phyloP scores from a whole-genome alignment of 1,140 invertebrate genomes.

The Pectinophora gossypiella region DNA sequence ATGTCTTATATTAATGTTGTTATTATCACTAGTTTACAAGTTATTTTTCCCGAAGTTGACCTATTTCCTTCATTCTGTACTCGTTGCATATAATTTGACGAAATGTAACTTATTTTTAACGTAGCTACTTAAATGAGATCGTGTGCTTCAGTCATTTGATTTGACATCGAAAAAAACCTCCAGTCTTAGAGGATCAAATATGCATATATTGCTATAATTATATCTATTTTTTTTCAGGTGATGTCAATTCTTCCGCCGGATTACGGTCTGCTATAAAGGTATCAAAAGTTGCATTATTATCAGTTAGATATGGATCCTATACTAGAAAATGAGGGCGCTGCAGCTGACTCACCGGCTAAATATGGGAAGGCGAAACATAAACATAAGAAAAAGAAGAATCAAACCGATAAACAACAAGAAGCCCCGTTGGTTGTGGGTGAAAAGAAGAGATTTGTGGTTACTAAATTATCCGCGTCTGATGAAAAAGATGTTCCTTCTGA shows the following conservation, averaged over 20 bases:
- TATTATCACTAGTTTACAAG: no score
- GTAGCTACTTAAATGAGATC: no score
- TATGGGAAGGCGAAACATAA: conserved; percentile 60
- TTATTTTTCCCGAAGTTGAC: no score
- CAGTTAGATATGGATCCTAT: conserved; percentile 63
- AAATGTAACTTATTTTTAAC: no score
- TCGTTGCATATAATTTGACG: no score
- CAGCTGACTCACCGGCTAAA: conserved; percentile 51
- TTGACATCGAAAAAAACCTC: no score
- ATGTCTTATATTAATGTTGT: no score
- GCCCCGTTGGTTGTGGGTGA: conserved; percentile 56
- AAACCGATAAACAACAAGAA: conserved; percentile 36
- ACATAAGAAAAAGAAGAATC: conserved; percentile 62
- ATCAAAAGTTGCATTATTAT: conserved; percentile 30
- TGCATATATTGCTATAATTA: neutral
- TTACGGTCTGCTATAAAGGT: conserved; percentile 48
- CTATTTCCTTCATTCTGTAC: no score
- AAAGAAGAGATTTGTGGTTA: conserved; percentile 62
- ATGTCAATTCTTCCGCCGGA: conserved; percentile 29
- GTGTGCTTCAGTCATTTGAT: no score
- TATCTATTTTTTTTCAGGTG: conserved; percentile 49
- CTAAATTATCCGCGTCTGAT: conserved; percentile 48
- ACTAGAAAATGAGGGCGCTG: conserved; percentile 66
- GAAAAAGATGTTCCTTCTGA: conserved; percentile 44
- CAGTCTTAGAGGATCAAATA: no score